Evolutionary conservation across 2,888 invertebrate genomes (phyloP).

Genomic region (Andrena flavipes): DNA sequence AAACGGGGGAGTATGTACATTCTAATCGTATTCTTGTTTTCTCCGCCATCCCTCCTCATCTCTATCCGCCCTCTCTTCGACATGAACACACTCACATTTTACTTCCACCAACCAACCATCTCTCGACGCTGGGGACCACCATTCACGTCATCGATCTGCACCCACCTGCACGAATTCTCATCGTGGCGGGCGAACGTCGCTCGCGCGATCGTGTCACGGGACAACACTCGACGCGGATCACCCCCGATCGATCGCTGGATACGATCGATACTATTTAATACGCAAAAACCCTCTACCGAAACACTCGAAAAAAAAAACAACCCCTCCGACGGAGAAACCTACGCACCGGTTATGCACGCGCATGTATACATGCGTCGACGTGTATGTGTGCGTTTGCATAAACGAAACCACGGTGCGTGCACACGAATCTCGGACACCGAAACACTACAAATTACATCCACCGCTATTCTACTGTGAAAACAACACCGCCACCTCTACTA

Average conservation of each 20-base stretch:
- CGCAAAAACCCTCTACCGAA: constrained; percentile 41
- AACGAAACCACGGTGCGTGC: constrained; percentile 15
- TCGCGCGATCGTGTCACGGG: constrained; percentile 69
- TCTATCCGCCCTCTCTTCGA: constrained; percentile 79
- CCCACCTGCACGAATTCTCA: constrained; percentile 76
- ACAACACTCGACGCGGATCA: constrained; percentile 73
- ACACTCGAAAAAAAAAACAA: constrained; percentile 52
- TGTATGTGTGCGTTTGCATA: too few relatives aligned
- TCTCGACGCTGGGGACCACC: constrained; percentile 81
- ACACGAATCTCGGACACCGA: constrained; percentile 17
- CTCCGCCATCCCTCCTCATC: constrained; percentile 80
- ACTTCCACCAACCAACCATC: constrained; percentile 77
- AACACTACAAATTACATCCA: constrained; percentile 26
- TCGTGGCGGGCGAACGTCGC: constrained; percentile 67
- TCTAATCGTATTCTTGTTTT: constrained; percentile 83
- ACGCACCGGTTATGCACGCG: constrained; percentile 7
- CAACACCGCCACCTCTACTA: constrained; percentile 13
- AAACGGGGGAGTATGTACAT: constrained; percentile 73
- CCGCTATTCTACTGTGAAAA: constrained; percentile 21
- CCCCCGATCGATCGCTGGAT: constrained; percentile 77
- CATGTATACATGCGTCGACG: constrained; percentile 18
- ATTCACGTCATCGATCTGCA: constrained; percentile 79
- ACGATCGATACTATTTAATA: constrained; percentile 66
- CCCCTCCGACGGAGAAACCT: background rate
- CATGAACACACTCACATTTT: constrained; percentile 79